Percentiles rank a stretch among this genome's conserved stretches.
phyloP scores from a whole-genome alignment of 1,140 invertebrate genomes.

The Bicyclus anynana region DNA sequence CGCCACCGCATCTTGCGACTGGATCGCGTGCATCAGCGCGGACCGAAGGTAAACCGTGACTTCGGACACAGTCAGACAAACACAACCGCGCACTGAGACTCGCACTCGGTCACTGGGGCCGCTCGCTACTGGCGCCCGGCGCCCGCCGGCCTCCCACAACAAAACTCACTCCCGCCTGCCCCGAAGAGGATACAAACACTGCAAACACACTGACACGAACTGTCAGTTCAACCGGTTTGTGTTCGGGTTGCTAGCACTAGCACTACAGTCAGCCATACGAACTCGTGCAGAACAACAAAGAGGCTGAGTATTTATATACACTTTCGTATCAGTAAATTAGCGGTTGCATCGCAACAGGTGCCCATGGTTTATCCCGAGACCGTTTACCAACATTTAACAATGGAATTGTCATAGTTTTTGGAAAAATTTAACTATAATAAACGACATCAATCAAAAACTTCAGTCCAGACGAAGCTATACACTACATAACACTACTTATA shows the following conservation, averaged over 20 bases:
- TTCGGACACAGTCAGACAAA: constrained; percentile 39
- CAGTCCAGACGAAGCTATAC: no score
- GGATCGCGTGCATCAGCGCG: constrained; percentile 50
- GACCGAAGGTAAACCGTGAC: constrained; percentile 27
- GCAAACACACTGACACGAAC: constrained; percentile 42
- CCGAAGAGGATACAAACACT: constrained; percentile 7
- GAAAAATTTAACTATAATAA: no score
- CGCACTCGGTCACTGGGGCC: constrained; percentile 40
- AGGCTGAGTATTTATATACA: not conserved
- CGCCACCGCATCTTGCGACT: constrained; percentile 59
- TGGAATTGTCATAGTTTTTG: not conserved
- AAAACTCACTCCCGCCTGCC: constrained; percentile 10
- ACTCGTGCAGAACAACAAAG: constrained; percentile 6
- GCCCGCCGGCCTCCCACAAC: constrained; percentile 28
- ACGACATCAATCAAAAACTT: no score
- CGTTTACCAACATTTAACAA: not conserved
- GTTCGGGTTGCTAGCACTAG: constrained; percentile 14
- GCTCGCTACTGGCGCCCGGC: constrained; percentile 4
- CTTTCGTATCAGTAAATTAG: not conserved
- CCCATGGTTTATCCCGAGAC: not conserved
- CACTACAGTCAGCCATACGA: not conserved
- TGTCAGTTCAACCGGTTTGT: constrained; percentile 37
- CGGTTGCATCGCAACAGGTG: not conserved
- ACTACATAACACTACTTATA: not conserved
- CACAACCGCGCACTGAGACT: constrained; percentile 30